Percentiles rank a stretch among this genome's conserved stretches.
Conservation (phyloP, 2,113 vertebrate genomes). For the Myocastor coypus region DNA sequence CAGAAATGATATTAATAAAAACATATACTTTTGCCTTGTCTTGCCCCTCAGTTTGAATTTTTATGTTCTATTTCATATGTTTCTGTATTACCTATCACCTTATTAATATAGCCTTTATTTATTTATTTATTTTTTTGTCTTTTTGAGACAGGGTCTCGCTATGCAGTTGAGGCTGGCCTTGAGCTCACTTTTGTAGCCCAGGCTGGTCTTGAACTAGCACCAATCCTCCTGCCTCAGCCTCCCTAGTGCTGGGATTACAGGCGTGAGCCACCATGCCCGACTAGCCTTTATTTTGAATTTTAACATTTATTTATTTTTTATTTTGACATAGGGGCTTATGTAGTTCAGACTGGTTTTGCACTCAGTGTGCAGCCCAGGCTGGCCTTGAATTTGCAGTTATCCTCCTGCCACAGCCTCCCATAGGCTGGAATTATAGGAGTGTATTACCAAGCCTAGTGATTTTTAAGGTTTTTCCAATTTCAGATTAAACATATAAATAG, state of each 20-base stretch:
- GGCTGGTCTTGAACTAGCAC: too few species aligned
- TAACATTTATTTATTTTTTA: neutral
- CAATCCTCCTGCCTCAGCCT: too few species aligned
- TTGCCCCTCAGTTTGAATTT: neutral
- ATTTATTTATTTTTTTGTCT: neutral
- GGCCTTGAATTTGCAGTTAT: neutral
- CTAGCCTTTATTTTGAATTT: neutral
- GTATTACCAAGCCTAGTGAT: too few species aligned
- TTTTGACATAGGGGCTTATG: neutral
- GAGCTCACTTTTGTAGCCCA: too few species aligned
- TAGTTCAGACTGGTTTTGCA: neutral
- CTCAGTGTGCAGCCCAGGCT: neutral
- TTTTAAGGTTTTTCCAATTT: too few species aligned
- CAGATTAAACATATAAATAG: too few species aligned
- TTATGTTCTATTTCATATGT: neutral
- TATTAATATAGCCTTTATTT: neutral
- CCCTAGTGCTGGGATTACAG: too few species aligned
- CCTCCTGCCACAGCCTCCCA: neutral
- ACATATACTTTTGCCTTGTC: neutral
- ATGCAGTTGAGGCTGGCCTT: too few species aligned
- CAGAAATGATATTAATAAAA: neutral
- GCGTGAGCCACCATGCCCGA: too few species aligned
- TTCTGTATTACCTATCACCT: neutral
- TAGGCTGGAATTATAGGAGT: too few species aligned
- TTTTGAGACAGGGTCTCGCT: too few species aligned